A percentile compares a stretch with the other conserved stretches of the same genome.
phyloP scores from a whole-genome alignment of 2,797 vertebrate species.

The Lycodopsis pacificus region DNA sequence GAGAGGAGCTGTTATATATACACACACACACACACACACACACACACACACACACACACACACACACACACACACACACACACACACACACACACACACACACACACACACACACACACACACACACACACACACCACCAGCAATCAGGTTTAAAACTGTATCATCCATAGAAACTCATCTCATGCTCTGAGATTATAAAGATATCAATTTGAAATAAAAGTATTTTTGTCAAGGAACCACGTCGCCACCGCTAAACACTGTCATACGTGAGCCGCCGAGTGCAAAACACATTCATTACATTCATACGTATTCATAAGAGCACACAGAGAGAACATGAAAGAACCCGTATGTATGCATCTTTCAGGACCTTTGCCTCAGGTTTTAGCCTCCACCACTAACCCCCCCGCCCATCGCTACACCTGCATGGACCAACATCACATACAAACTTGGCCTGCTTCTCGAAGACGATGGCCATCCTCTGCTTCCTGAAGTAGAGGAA shows the following conservation, averaged over 20 bases:
- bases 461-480: conserved; percentile 69
- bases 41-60: not conserved
- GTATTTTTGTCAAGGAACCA: too few relatives aligned
- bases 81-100: not conserved
- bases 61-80: not conserved
- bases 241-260: too few relatives aligned
- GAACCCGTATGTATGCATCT: too few relatives aligned
- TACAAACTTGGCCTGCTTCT: conserved; percentile 82
- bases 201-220: not conserved
- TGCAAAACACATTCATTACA: too few relatives aligned
- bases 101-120: not conserved
- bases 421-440: not conserved
- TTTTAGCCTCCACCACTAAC: not conserved
- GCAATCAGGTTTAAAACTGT: too few relatives aligned
- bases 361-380: too few relatives aligned
- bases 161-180: too few relatives aligned
- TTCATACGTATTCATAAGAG: too few relatives aligned
- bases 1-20: not conserved
- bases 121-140: not conserved
- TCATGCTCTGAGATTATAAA: not conserved
- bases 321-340: too few relatives aligned
- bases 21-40: not conserved
- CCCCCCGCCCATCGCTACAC: not conserved
- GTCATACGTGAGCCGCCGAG: too few relatives aligned
- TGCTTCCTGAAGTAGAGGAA: conserved; percentile 85